A percentile compares a stretch with the other conserved stretches of the same genome.
phyloP scores from a whole-genome alignment of 2,888 invertebrate genomes.

The Chymomyza amoena region DNA sequence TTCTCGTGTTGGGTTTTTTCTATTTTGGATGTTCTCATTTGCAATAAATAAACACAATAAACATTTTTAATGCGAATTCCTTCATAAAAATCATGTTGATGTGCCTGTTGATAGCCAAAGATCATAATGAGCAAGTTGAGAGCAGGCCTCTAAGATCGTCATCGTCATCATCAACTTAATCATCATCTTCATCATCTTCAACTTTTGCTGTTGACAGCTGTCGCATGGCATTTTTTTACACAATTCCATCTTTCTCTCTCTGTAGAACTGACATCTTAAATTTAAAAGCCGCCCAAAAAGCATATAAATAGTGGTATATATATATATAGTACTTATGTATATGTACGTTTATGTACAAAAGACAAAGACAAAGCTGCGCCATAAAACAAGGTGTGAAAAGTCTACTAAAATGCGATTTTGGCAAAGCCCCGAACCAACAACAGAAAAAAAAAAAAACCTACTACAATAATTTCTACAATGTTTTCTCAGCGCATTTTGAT shows the following conservation, averaged over 20 bases:
- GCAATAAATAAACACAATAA: constrained; percentile 72
- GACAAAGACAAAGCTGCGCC: not conserved
- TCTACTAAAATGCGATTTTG: constrained; percentile 49
- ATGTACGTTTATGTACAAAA: not conserved
- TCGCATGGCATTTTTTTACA: constrained; percentile 49
- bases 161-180: constrained; percentile 3
- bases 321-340: not conserved
- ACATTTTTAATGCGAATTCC: constrained; percentile 72
- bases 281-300: too few species aligned
- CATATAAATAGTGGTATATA: not conserved
- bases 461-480: not conserved
- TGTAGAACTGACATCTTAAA: not conserved
- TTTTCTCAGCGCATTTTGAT: constrained; percentile 34
- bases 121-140: not conserved
- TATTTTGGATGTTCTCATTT: constrained; percentile 62
- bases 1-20: constrained; percentile 32
- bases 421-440: constrained; percentile 14
- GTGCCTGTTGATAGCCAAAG: not conserved
- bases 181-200: constrained; percentile 10
- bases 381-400: constrained; percentile 59
- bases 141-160: not conserved
- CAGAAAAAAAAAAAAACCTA: constrained; percentile 6
- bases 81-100: constrained; percentile 49
- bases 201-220: constrained; percentile 55
- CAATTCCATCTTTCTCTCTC: not conserved